phyloP scores from a whole-genome alignment of 2,797 vertebrate genomes.

The Amblyraja radiata region DNA sequence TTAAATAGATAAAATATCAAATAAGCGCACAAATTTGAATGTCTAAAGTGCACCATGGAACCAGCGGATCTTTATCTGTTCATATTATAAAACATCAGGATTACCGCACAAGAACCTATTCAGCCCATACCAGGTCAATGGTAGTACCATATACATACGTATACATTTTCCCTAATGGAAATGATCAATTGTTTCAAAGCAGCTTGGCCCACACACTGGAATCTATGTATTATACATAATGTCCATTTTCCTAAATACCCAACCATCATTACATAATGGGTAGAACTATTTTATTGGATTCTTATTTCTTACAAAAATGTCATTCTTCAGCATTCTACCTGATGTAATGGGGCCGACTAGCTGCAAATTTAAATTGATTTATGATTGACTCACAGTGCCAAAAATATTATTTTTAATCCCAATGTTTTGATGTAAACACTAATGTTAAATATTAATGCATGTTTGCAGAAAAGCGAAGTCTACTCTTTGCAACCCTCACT shows the following conservation, averaged over 20 bases:
- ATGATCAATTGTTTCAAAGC: background rate
- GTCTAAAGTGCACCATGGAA: background rate
- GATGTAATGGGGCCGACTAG: background rate
- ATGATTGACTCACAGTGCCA: background rate
- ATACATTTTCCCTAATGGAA: background rate
- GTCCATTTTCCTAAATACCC: background rate
- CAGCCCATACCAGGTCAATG: background rate
- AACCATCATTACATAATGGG: background rate
- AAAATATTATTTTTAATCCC: conserved; percentile 9
- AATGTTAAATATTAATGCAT: background rate
- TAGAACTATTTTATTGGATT: background rate
- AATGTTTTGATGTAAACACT: background rate
- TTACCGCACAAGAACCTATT: too few relatives aligned
- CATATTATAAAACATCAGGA: too few relatives aligned
- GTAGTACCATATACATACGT: background rate
- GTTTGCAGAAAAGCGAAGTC: background rate
- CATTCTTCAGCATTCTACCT: background rate
- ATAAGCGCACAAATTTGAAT: background rate
- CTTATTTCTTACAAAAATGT: background rate
- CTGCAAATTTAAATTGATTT: background rate
- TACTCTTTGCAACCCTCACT: background rate
- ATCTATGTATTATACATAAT: background rate
- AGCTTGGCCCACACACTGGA: background rate
- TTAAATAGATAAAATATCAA: background rate
- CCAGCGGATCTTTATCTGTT: background rate